Evolutionary conservation across 2,113 vertebrate species (phyloP), one percentile per base, ranked within the genome.

Genomic region (Cygnus atratus): DNA sequence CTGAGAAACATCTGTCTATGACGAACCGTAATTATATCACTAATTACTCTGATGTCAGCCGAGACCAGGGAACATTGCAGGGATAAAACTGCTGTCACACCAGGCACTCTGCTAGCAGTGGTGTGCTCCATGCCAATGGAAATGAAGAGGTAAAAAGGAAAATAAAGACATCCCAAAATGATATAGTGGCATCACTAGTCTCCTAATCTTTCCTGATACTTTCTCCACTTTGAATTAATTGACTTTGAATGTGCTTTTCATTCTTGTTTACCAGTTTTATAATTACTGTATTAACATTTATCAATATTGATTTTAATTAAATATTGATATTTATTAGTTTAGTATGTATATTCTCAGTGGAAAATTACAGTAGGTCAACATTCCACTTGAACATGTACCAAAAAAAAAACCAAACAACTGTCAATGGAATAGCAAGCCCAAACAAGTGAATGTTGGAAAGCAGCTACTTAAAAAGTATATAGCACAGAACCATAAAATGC

Each of bases 281-380:
- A 37, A 93, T 57, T 94, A 91, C 85, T 96, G 93, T 89, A 67
- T 46, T 84, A 92, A 5, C 31, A 84, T 44, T 50, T 52, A 81
- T 94, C 8, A 78, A 88, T 88, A 94, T 92, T 94, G 10, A 91
- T 62, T 29, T 83, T 76, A 85, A 87, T 81, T 88, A 84, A 84
- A 93, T 88, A 94, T 92, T 95, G 10, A 90, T 62, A 41, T 83
- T 79, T 90, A 82, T 81, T 88, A 77, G 80, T 88, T 52, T 52
- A 52, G 50, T 13, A 52, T 63, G 10, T 3, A 52, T 68, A 87
- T 88, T 74, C 28, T 87, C 43, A 24, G 7, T 78, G 46, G 90
- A 95, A 92, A 81, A 50, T 26, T 74, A 58, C 10, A 77, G 9
- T 33, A 70, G 16, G 22, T 77, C 26, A 77, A 80, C 44, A 70